A percentile compares a stretch with the other conserved stretches of the same genome.
phyloP scores from a whole-genome alignment of 2,888 invertebrate species.

The Yponomeuta cagnagella region DNA sequence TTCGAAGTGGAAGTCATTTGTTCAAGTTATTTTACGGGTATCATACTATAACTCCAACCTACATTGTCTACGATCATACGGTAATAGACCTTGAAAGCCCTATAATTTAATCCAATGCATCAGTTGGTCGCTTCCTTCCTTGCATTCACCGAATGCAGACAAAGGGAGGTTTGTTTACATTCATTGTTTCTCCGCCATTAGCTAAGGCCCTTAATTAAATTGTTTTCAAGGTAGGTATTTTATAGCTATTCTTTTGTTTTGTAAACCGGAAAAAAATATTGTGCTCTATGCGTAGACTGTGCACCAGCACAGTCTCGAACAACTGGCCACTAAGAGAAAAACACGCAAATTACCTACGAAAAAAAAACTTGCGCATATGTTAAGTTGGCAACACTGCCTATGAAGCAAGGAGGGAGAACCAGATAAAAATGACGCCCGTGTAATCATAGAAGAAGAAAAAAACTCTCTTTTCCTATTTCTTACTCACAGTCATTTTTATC shows the following conservation, averaged over 20 bases:
- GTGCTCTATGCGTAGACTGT: too few species aligned
- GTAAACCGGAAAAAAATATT: background rate
- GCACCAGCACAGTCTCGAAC: too few species aligned
- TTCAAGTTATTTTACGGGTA: background rate
- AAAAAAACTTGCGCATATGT: too few species aligned
- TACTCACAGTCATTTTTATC: slow-evolving; percentile 69
- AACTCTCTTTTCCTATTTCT: slow-evolving; percentile 26
- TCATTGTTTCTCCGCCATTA: slow-evolving; percentile 5
- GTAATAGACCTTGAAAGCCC: slow-evolving; percentile 3
- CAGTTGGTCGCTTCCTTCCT: slow-evolving; percentile 6
- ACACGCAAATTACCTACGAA: too few species aligned
- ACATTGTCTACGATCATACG: background rate
- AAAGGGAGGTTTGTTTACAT: background rate
- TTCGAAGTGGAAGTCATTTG: too few species aligned
- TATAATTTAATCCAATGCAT: slow-evolving; percentile 9
- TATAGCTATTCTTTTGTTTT: background rate
- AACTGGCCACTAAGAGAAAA: too few species aligned
- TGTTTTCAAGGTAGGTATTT: background rate
- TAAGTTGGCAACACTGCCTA: background rate
- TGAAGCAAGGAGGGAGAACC: slow-evolving; percentile 49
- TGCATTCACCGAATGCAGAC: slow-evolving; percentile 7
- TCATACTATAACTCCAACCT: background rate
- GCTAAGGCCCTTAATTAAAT: background rate
- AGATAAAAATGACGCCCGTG: slow-evolving; percentile 70
- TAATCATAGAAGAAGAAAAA: slow-evolving; percentile 17